A percentile compares a stretch with the other conserved stretches of the same genome.
Evolutionary conservation across 2,888 invertebrate species (phyloP).

Genomic region (Mythimna impura): DNA sequence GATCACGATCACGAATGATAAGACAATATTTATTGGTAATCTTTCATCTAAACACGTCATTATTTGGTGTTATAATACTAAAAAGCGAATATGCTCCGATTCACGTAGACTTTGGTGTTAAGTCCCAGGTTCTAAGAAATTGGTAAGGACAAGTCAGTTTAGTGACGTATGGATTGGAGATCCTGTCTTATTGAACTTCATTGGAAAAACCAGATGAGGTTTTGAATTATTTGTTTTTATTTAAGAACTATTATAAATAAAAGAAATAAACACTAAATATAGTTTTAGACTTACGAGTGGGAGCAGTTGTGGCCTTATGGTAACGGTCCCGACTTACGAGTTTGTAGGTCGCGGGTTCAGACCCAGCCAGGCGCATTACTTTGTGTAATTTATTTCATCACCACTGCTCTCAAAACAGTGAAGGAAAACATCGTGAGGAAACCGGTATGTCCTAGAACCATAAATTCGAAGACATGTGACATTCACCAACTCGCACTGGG

Average conservation of each 20-base stretch:
- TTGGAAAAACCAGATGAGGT: neutral
- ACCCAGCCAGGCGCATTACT: no score
- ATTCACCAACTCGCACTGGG: no score
- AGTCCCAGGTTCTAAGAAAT: slow-evolving; percentile 53
- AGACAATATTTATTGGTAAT: slow-evolving; percentile 10
- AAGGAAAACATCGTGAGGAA: no score
- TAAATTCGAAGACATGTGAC: no score
- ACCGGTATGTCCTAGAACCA: no score
- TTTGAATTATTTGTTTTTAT: neutral
- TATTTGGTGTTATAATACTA: slow-evolving; percentile 5
- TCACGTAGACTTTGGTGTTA: slow-evolving; percentile 16
- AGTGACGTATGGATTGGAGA: neutral
- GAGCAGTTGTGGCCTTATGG: no score
- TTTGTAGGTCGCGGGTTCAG: no score
- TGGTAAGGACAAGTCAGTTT: slow-evolving; percentile 33
- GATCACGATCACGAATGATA: slow-evolving; percentile 8
- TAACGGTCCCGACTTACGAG: no score
- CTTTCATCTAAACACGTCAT: slow-evolving; percentile 21
- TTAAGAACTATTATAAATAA: neutral
- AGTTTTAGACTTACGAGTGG: no score
- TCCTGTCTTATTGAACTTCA: neutral
- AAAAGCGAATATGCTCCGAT: slow-evolving; percentile 21
- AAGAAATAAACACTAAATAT: no score
- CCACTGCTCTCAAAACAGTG: no score
- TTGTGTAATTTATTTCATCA: no score